These are phyloP conservation scores for Phalacrocorax aristotelis DNA, from an alignment of 2,113 vertebrate genomes.

Conservation along the genomic window DNA sequence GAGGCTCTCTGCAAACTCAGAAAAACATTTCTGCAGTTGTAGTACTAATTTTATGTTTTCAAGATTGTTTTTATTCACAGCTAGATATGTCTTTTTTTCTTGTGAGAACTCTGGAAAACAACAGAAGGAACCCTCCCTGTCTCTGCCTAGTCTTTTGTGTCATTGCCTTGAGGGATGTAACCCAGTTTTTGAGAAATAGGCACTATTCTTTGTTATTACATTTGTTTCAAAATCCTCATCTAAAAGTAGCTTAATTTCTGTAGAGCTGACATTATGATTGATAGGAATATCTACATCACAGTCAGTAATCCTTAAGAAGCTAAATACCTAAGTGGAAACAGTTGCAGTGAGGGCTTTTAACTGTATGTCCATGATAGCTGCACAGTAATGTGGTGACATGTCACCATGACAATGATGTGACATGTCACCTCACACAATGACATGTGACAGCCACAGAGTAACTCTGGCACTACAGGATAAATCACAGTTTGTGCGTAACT, in stretches of 20 bases:
- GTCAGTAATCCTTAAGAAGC: slow-evolving; percentile 62
- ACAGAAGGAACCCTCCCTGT: slow-evolving; percentile 11
- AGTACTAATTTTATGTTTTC: slow-evolving; percentile 1
- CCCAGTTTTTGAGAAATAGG: slow-evolving; percentile 49
- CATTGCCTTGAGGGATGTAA: slow-evolving; percentile 43
- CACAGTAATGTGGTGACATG: slow-evolving; percentile 39
- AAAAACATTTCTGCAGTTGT: background rate
- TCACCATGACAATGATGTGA: slow-evolving; percentile 61
- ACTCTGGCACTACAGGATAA: background rate
- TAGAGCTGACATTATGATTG: slow-evolving; percentile 54
- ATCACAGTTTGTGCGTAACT: background rate
- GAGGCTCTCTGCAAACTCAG: background rate
- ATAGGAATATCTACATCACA: slow-evolving; percentile 66
- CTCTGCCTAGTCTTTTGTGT: slow-evolving; percentile 37
- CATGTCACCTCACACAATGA: slow-evolving; percentile 49
- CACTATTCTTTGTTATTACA: slow-evolving; percentile 41
- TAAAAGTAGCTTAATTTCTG: slow-evolving; percentile 63
- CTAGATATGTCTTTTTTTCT: background rate
- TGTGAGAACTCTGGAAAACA: background rate
- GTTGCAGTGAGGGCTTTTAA: slow-evolving; percentile 52
- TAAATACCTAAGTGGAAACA: slow-evolving; percentile 62
- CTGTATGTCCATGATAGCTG: slow-evolving; percentile 23
- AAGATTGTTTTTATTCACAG: background rate
- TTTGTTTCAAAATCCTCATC: slow-evolving; percentile 57
- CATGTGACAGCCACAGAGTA: slow-evolving; percentile 53